phyloP scores from a whole-genome alignment of 2,888 invertebrate species.

The Drosophila pseudotakahashii region DNA sequence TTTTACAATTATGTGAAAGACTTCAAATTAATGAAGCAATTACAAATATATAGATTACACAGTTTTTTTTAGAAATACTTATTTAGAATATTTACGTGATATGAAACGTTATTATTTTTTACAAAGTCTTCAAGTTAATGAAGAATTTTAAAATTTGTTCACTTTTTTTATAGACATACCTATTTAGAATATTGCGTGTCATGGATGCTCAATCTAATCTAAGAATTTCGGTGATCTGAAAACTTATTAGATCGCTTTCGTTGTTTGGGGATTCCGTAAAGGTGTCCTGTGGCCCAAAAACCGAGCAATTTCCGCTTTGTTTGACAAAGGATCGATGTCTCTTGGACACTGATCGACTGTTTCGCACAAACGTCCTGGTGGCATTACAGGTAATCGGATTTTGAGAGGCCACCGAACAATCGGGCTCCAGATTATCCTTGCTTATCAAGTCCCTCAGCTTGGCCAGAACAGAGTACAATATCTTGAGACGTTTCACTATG shows the following conservation, averaged over 20 bases:
- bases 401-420: background rate
- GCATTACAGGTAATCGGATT: conserved; percentile 2
- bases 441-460: conserved; percentile 74
- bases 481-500: conserved; percentile 82
- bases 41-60: too few relatives aligned
- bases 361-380: conserved; percentile 17
- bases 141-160: background rate
- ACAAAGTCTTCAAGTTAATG: background rate
- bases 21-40: too few relatives aligned
- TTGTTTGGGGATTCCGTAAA: conserved; percentile 1
- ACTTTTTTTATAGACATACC: background rate
- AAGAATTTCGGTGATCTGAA: conserved; percentile 54
- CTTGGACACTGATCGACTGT: conserved; percentile 7
- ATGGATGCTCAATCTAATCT: conserved; percentile 25
- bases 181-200: background rate
- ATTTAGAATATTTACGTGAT: too few relatives aligned
- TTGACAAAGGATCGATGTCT: conserved; percentile 35
- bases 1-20: too few relatives aligned
- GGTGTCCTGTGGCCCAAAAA: background rate
- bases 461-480: conserved; percentile 78
- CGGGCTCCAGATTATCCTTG: background rate
- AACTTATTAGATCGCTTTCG: conserved; percentile 49
- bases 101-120: background rate
- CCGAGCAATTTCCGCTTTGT: background rate
- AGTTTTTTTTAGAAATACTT: too few relatives aligned